These are phyloP conservation scores for Cyrtodaria siliqua DNA, from an alignment of 2,888 invertebrate species.

Conservation along the genomic window DNA sequence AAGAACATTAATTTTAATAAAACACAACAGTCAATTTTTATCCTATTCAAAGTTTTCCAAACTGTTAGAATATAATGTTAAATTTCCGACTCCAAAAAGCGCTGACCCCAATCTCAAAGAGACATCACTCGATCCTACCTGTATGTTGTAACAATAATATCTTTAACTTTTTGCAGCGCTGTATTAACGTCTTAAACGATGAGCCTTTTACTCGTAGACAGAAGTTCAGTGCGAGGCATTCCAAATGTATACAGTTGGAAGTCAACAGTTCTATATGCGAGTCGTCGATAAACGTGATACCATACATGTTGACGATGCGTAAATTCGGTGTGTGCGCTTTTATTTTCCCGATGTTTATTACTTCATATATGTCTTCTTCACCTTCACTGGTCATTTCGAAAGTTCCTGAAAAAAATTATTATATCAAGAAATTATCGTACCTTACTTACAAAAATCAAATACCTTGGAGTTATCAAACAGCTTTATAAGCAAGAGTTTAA, in stretches of 20 bases:
- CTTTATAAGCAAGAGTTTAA: too few relatives aligned
- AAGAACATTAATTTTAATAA: too few relatives aligned
- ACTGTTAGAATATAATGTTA: too few relatives aligned
- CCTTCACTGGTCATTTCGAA: constrained; percentile 91
- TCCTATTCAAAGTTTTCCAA: too few relatives aligned
- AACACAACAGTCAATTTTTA: too few relatives aligned
- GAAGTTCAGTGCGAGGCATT: constrained; percentile 98
- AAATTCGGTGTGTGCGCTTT: constrained; percentile 99
- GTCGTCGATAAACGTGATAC: constrained; percentile 99
- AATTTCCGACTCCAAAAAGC: too few relatives aligned
- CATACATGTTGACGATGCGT: constrained; percentile 98
- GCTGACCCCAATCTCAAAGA: too few relatives aligned
- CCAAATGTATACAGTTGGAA: constrained; percentile 96
- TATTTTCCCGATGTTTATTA: constrained; percentile 98
- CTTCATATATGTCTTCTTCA: constrained; percentile 95
- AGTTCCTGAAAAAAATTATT: constrained; percentile 83
- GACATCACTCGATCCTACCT: too few relatives aligned
- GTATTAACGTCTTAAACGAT: constrained; percentile 96
- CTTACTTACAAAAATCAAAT: too few relatives aligned
- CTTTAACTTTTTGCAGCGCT: constrained; percentile 95
- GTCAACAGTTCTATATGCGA: constrained; percentile 98
- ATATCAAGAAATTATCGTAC: too few relatives aligned
- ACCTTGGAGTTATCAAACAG: too few relatives aligned
- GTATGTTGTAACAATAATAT: constrained; percentile 99
- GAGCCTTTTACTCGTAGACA: constrained; percentile 99